Base-by-base conservation (phyloP, 2,113 vertebrate species). In the Nyctibius bracteatus region DNA sequence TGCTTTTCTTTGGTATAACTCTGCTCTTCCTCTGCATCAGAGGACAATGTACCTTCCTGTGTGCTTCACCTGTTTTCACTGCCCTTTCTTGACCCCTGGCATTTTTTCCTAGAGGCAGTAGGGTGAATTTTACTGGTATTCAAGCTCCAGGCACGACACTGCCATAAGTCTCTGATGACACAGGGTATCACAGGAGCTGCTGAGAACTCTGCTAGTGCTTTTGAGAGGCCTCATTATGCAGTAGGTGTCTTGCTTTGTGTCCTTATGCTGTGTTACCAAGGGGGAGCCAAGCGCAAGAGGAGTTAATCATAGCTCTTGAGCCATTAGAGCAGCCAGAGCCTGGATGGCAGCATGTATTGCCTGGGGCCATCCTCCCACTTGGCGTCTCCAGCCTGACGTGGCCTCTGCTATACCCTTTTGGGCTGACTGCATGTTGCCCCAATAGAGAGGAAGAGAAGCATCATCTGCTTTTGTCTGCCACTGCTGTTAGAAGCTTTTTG, bases 81-180 rank as follows among this genome's bases (percentile, higher is more conserved):
- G 92, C 95, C 96, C 96, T 95, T 95, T 94, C 61, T 80, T 86
- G 94, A 95, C 94, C 96, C 82, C 88, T 92, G 83, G 86, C 83
- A 93, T 78, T 90, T 93, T 87, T 95, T 96, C 83, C 96, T 89
- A 35, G 83, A 96, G 86, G 92, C 92, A 91, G 73, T 4, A 46
- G 91, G 62, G 91, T 77, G 81, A 68, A 67, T 95, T 37, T 58
- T 85, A 61, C 20, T 15, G n/a, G 80, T 43, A 13, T 90, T 89
- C 65, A 61, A 65, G 84, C 94, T 96, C 9, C 86, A 87, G 96
- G 92, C 96, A 30, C 6, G 20, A n/a, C 73, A 41, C 65, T 70
- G 65, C 86, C 81, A 0, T 8, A 14, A 49, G 88, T 72, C 86
- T 95, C 92, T 92, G 80, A 55, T 86, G 96, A 33, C 72, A 25